Percentiles rank a stretch among this genome's conserved stretches.
Evolutionary conservation across 1,140 invertebrate species (phyloP).

Genomic region (Ceratoteleas bidentatus): DNA sequence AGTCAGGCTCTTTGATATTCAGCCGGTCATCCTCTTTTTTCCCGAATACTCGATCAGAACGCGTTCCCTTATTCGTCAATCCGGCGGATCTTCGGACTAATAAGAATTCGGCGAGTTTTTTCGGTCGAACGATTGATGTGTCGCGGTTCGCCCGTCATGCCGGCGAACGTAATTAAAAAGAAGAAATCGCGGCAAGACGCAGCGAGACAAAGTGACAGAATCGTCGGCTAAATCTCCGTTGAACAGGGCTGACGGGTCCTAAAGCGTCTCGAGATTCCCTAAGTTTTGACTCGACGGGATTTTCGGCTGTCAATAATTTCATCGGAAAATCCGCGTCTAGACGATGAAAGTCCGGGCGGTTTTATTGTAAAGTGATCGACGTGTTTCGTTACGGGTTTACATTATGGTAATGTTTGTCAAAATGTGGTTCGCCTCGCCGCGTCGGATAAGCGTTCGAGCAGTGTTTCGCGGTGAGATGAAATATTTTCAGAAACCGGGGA

Average conservation of each 20-base stretch:
- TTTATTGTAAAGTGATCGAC: conserved; percentile 37
- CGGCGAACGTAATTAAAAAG: too few relatives aligned
- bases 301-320: conserved; percentile 64
- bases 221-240: conserved; percentile 40
- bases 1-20: conserved; percentile 25
- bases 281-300: conserved; percentile 65
- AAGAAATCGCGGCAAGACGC: too few relatives aligned
- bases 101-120: conserved; percentile 39
- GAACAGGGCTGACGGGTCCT: conserved; percentile 34
- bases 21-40: conserved; percentile 12
- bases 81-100: conserved; percentile 16
- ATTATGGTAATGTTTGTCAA: conserved; percentile 20
- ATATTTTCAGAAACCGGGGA: too few relatives aligned
- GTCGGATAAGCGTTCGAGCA: background rate
- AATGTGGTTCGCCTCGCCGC: background rate
- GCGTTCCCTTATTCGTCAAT: conserved; percentile 51
- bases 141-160: too few relatives aligned
- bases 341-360: conserved; percentile 29
- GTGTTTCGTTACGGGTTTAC: conserved; percentile 16
- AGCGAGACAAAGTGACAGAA: conserved; percentile 12
- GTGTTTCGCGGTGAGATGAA: background rate
- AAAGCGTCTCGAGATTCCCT: conserved; percentile 45
- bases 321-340: conserved; percentile 40
- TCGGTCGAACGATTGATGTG: background rate
- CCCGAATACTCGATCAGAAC: conserved; percentile 10